phyloP scores from a whole-genome alignment of 30 jellyfish, hydroid and myxozoan species.

The Aurelia coerulea region DNA sequence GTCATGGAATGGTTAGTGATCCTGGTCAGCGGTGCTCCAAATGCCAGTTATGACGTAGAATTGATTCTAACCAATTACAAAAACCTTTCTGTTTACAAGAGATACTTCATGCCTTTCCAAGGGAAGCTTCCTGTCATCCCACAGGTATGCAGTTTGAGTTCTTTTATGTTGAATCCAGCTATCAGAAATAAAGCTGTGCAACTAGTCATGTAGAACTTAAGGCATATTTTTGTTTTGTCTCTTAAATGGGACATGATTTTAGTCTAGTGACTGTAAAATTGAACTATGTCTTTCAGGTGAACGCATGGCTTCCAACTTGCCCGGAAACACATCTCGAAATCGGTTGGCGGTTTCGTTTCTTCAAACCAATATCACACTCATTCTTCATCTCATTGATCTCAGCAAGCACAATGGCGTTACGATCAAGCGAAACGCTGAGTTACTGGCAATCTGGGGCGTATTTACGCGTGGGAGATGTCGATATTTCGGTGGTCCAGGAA shows the following conservation, averaged over 20 bases:
- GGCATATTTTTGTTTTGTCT: too few relatives aligned
- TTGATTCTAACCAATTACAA: conserved; percentile 86
- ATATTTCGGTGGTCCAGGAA: conserved; percentile 83
- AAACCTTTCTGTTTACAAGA: conserved; percentile 84
- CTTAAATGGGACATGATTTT: too few relatives aligned
- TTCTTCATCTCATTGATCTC: conserved; percentile 83
- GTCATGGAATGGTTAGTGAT: conserved; percentile 79
- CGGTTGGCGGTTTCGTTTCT: conserved; percentile 95
- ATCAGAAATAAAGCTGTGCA: too few relatives aligned
- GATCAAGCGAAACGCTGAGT: conserved; percentile 84
- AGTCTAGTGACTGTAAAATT: too few relatives aligned
- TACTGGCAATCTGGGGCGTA: conserved; percentile 98
- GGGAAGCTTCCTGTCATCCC: conserved; percentile 95
- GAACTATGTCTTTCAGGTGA: conserved; percentile 61
- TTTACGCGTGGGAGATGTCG: conserved; percentile 93
- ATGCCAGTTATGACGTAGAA: conserved; percentile 98
- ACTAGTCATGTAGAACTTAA: too few relatives aligned
- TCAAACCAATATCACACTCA: conserved; percentile 79
- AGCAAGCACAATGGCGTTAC: conserved; percentile 80
- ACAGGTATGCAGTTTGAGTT: conserved; percentile 60
- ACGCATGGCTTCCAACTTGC: conserved; percentile 99
- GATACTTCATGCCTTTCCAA: conserved; percentile 92
- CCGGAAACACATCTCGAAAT: conserved; percentile 93
- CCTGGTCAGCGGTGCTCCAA: conserved; percentile 91
- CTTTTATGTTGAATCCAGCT: neutral